Percentiles rank a stretch among this genome's conserved stretches.
Evolutionary conservation across 2,113 vertebrate genomes (phyloP).

Genomic region (Tonatia bakeri): DNA sequence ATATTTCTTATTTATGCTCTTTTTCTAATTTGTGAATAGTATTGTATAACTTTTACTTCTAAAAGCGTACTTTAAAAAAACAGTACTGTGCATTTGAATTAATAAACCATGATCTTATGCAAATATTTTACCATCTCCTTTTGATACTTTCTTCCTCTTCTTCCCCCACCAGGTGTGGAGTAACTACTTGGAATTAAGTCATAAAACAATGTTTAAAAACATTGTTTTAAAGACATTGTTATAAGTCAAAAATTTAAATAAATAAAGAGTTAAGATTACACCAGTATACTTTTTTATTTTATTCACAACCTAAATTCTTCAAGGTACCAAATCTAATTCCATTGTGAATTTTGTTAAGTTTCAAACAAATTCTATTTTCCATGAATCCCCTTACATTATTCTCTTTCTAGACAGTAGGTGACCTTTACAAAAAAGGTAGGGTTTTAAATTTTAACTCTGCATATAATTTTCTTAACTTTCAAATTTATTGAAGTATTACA

Average conservation of each 20-base stretch:
- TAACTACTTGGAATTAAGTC: background rate
- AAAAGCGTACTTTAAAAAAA: constrained; percentile 9
- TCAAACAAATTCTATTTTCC: constrained; percentile 29
- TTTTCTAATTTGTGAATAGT: background rate
- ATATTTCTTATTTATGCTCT: background rate
- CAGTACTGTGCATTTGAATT: background rate
- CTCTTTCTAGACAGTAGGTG: background rate
- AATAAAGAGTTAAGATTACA: background rate
- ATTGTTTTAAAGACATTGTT: too few relatives aligned
- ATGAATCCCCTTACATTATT: background rate
- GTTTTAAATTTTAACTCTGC: constrained; percentile 37
- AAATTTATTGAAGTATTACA: constrained; percentile 7
- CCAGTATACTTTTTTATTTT: background rate
- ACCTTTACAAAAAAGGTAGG: constrained; percentile 19
- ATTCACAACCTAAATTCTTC: background rate
- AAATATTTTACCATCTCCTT: background rate
- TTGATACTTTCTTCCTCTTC: background rate
- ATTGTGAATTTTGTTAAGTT: constrained; percentile 7
- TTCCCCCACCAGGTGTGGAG: background rate
- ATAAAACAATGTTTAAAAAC: background rate
- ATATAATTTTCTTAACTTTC: constrained; percentile 25
- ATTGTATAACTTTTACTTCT: background rate
- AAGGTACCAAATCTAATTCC: background rate
- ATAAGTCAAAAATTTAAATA: background rate
- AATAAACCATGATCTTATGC: background rate